Percentiles rank a stretch among this genome's conserved stretches.
These are phyloP conservation scores for Cryptomyrus ogoouensis DNA, from an alignment of 2,113 vertebrate species.

Conservation along the genomic window DNA sequence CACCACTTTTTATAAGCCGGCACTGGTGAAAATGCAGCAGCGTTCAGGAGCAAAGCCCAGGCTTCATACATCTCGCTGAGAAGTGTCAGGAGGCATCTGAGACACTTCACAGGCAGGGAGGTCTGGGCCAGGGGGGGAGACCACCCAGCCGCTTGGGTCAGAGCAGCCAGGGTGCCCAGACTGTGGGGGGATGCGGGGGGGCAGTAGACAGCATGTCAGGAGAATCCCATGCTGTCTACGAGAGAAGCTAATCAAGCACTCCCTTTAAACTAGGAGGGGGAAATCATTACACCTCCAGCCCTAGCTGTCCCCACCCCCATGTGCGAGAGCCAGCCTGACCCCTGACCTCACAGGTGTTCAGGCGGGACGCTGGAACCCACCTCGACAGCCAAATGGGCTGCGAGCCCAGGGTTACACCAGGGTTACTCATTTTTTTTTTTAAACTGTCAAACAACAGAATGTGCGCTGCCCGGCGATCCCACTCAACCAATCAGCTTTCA, in stretches of 20 bases:
- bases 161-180: not conserved
- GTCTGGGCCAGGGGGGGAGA: not conserved
- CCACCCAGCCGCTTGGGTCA: constrained; percentile 2
- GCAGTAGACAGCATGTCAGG: not conserved
- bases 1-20: not conserved
- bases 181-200: not conserved
- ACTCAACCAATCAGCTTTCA: constrained; percentile 8
- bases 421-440: not conserved
- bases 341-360: constrained; percentile 11
- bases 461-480: not conserved
- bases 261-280: not conserved
- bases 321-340: not conserved
- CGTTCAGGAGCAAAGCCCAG: not conserved
- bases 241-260: not conserved
- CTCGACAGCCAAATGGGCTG: not conserved
- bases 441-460: constrained; percentile 7
- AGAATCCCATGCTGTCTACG: not conserved
- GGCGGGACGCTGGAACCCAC: not conserved
- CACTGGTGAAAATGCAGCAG: not conserved
- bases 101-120: not conserved
- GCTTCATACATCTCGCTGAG: not conserved
- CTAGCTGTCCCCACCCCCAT: not conserved
- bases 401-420: not conserved
- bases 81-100: not conserved
- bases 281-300: not conserved